Evolutionary conservation across 2,797 vertebrate species (phyloP).

Genomic region (Rhabdomys pumilio): DNA sequence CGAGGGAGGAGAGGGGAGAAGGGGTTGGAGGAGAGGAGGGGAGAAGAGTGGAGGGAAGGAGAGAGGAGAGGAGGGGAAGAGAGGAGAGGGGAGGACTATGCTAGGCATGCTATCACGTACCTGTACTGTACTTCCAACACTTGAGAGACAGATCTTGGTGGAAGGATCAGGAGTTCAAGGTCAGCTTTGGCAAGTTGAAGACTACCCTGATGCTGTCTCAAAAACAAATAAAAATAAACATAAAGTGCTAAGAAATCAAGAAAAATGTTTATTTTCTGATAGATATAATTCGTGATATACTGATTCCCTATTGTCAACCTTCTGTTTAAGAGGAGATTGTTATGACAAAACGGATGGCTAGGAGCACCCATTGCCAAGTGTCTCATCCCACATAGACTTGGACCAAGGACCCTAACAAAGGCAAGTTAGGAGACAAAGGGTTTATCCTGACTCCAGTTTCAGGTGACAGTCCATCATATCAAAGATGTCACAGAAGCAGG

Average conservation of each 20-base stretch:
- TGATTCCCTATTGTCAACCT: not conserved
- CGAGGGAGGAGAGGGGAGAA: rapidly evolving
- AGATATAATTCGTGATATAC: not conserved
- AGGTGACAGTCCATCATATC: not conserved
- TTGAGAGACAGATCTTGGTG: not conserved
- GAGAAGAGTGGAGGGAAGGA: too few species aligned
- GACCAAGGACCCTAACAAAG: not conserved
- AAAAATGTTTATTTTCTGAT: not conserved
- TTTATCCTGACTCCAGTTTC: not conserved
- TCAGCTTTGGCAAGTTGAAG: not conserved
- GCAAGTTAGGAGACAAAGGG: too few species aligned
- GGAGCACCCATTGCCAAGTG: not conserved
- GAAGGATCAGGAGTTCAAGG: not conserved
- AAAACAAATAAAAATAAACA: not conserved
- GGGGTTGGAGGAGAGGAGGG: too few species aligned
- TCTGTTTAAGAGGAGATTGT: conserved; percentile 42
- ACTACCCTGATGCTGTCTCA: not conserved
- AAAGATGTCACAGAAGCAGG: not conserved
- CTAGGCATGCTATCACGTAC: not conserved
- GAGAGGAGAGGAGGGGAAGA: too few species aligned
- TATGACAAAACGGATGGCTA: conserved; percentile 20
- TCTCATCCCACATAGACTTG: not conserved
- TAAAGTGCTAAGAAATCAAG: conserved; percentile 17
- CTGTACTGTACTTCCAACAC: too few species aligned
- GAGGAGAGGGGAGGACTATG: too few species aligned